Percentiles rank a stretch among this genome's conserved stretches.
phyloP scores from a whole-genome alignment of 2,888 invertebrate species.

The Deroplatys truncata region DNA sequence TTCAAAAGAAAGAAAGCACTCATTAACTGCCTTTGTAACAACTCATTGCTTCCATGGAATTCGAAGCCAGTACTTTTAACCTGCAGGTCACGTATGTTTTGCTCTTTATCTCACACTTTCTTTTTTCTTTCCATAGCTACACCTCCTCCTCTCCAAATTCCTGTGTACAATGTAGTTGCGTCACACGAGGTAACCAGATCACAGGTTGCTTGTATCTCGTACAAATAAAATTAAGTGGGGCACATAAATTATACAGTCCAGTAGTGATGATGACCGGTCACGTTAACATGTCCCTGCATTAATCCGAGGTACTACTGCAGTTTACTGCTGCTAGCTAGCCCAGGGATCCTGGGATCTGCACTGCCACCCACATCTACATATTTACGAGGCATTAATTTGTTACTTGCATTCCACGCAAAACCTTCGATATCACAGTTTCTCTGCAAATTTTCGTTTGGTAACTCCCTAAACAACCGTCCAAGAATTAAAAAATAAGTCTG shows the following conservation, averaged over 20 bases:
- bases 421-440: no score
- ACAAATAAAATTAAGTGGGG: neutral
- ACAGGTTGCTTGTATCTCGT: neutral
- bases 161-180: neutral
- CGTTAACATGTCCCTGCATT: neutral
- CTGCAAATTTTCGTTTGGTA: no score
- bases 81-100: neutral
- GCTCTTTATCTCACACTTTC: neutral
- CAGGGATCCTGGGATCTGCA: no score
- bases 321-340: no score
- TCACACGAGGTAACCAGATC: neutral
- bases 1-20: neutral
- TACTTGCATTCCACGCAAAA: no score
- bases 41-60: neutral
- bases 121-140: neutral
- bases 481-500: no score
- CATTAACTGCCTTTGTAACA: neutral
- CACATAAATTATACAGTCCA: neutral
- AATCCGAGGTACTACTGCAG: no score
- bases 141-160: neutral
- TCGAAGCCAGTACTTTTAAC: neutral
- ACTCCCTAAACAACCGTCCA: no score
- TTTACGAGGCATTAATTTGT: no score
- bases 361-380: no score
- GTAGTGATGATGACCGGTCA: neutral